Percentiles rank a stretch among this genome's conserved stretches.
phyloP scores from a whole-genome alignment of 2,797 vertebrate genomes.

The Valencia hispanica region DNA sequence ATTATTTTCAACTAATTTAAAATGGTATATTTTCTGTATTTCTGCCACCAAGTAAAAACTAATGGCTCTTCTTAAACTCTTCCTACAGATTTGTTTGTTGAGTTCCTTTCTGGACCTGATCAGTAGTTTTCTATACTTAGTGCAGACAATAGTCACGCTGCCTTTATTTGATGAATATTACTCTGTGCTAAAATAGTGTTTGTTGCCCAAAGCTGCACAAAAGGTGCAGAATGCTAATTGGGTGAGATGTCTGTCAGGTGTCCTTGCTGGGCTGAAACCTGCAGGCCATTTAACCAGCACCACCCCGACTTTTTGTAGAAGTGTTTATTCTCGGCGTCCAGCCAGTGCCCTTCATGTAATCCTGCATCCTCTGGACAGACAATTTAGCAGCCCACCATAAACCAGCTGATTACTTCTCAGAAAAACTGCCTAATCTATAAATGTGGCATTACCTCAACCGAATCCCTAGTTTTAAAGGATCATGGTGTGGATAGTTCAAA shows the following conservation, averaged over 20 bases:
- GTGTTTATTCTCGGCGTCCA: conserved; percentile 57
- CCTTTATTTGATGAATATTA: conserved; percentile 36
- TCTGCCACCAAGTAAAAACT: not conserved
- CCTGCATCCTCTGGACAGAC: conserved; percentile 37
- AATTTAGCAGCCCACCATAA: conserved; percentile 35
- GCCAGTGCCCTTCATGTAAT: conserved; percentile 55
- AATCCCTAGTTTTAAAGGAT: conserved; percentile 20
- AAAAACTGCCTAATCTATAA: conserved; percentile 9
- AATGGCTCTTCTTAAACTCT: not conserved
- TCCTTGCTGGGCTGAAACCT: conserved; percentile 51
- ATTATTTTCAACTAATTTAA: not conserved
- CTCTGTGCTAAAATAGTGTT: conserved; percentile 43
- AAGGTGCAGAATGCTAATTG: conserved; percentile 66
- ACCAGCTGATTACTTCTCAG: conserved; percentile 28
- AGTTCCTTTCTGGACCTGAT: conserved; percentile 14
- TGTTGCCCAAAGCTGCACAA: conserved; percentile 55
- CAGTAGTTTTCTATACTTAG: conserved; percentile 31
- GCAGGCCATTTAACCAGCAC: conserved; percentile 51
- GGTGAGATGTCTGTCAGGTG: conserved; percentile 66
- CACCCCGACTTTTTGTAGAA: conserved; percentile 22
- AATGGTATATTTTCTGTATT: not conserved
- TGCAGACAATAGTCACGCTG: conserved; percentile 16
- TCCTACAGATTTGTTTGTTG: not conserved
- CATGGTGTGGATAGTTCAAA: conserved; percentile 33
- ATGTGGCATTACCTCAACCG: conserved; percentile 32